Base-by-base conservation (phyloP, 2,113 vertebrate species). In the Chaenocephalus aceratus region DNA sequence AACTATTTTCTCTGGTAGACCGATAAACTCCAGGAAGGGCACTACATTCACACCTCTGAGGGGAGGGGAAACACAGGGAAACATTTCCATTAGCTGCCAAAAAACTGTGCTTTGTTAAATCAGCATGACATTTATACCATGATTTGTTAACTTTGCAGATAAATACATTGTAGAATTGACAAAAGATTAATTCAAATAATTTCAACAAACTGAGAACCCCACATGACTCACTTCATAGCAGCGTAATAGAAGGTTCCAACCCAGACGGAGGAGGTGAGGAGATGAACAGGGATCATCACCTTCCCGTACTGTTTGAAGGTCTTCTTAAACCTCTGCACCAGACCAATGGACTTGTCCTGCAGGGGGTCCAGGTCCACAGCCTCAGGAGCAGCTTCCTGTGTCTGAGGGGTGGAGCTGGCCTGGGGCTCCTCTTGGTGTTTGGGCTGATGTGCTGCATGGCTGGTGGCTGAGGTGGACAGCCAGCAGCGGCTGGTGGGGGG, bases 241-340 rank as follows among this genome's bases (percentile, higher is more conserved):
- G 97, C 97, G 70, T 99, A 99, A 86, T 99, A 99, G 94, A 99
- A 99, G 18, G 95, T 92, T 84, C 98, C 96, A 88, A 99, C 97
- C 97, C 98, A 99, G 53, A 98, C 44, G 9, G 95, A 95, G 77
- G 98, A 99, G 12, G 97, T 99, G 81, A 98, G 6, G 64, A 99
- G 93, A 83, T 99, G 98, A 12, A 99, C 95, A 2, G 98, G 97
- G 88, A 99, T 97, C 96, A 99, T 90, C 79, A 99, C 98, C 94
- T 98, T 99, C 72, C 98, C 97, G 49, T 99, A 99, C 71, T 99
- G 98, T 88, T 97, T 98, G 88, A 99, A 97, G 67, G 97, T 98
- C 78, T 82, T 98, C 94, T 99, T 98, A 91, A 99, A 99, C 84
- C 98, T 96, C 84, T 97, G 97, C 75, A 94, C 93, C 0, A 99